Evolutionary conservation across 2,797 vertebrate genomes (phyloP).

Genomic region (Sternotherus odoratus): DNA sequence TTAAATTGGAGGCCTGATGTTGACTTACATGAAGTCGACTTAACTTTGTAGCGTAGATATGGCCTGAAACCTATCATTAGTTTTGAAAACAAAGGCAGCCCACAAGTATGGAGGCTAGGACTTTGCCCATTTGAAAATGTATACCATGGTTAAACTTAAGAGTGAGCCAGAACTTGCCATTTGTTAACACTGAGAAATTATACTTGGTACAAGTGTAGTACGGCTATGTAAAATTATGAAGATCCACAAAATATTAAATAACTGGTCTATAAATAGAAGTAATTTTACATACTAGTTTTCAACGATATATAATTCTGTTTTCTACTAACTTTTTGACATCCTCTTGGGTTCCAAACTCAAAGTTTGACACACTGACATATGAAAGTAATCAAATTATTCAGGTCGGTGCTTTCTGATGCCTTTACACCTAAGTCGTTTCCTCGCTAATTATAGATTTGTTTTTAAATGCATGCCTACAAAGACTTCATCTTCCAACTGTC

Average conservation of each 20-base stretch:
- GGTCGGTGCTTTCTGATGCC: neutral
- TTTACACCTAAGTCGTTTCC: neutral
- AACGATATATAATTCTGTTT: neutral
- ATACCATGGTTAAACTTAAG: neutral
- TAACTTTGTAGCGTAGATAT: no score
- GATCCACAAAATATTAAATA: neutral
- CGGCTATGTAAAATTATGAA: neutral
- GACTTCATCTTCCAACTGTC: neutral
- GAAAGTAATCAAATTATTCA: constrained; percentile 21
- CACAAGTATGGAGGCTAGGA: neutral
- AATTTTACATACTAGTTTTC: neutral
- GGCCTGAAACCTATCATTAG: neutral
- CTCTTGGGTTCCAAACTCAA: neutral
- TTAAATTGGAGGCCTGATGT: no score
- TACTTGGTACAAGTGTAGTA: neutral
- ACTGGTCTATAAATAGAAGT: neutral
- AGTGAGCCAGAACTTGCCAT: neutral
- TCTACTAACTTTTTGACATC: neutral
- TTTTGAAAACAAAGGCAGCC: neutral
- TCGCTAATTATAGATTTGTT: neutral
- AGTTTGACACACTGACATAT: neutral
- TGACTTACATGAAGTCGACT: no score
- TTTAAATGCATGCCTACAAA: neutral
- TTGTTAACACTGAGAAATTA: neutral
- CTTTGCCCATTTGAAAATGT: neutral